Percentiles rank a stretch among this genome's conserved stretches.
Evolutionary conservation across 1,140 invertebrate species (phyloP).

Genomic region (Dufourea novaeangliae): DNA sequence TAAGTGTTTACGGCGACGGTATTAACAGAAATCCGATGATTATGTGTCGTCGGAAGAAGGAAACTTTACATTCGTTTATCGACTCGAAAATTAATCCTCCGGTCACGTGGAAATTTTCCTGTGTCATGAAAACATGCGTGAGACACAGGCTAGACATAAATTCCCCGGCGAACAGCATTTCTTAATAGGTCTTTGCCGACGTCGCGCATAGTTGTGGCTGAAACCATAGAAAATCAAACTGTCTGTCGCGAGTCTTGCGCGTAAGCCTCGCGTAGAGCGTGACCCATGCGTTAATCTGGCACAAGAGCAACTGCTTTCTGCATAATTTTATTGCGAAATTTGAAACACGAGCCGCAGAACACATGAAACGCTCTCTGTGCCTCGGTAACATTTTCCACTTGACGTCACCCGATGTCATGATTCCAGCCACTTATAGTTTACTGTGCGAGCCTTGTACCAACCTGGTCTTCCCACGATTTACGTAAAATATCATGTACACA

Average conservation of each 20-base stretch:
- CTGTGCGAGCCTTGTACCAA: neutral
- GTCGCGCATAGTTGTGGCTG: neutral
- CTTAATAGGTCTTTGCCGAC: slow-evolving; percentile 2
- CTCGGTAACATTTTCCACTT: slow-evolving; percentile 20
- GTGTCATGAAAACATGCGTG: neutral
- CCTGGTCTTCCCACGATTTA: neutral
- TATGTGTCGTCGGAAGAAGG: neutral
- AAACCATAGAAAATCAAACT: slow-evolving; percentile 14
- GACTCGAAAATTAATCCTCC: neutral
- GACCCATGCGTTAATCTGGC: slow-evolving; percentile 12
- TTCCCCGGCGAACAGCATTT: neutral
- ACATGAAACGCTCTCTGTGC: slow-evolving; percentile 10
- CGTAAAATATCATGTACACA: neutral
- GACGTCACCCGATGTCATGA: slow-evolving; percentile 4
- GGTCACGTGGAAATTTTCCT: neutral
- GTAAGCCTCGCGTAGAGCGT: neutral
- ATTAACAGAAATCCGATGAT: no score
- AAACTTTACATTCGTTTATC: neutral
- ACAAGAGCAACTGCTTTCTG: slow-evolving; percentile 25
- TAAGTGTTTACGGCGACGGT: neutral
- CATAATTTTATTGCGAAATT: slow-evolving; percentile 35
- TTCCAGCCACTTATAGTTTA: slow-evolving; percentile 8
- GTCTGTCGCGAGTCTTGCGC: slow-evolving; percentile 15
- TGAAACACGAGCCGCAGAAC: neutral
- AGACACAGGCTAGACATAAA: neutral